A percentile compares a stretch with the other conserved stretches of the same genome.
phyloP scores from a whole-genome alignment of 2,113 vertebrate species.

The Laticauda laticaudata region DNA sequence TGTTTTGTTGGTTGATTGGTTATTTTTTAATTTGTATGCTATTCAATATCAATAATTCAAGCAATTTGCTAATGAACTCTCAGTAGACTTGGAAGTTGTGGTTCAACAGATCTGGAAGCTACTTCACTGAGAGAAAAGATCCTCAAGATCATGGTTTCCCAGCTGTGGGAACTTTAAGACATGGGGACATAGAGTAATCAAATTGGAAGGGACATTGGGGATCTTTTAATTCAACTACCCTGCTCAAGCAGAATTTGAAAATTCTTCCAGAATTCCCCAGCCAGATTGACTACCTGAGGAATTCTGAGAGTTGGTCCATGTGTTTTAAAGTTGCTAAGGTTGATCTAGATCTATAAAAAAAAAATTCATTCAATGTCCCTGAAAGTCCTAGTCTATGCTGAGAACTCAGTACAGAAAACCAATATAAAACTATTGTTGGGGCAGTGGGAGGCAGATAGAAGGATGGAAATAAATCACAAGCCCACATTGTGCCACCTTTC shows the following conservation, averaged over 20 bases:
- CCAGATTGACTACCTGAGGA: background rate
- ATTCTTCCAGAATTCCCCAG: background rate
- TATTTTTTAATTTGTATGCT: background rate
- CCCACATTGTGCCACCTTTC: background rate
- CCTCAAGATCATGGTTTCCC: background rate
- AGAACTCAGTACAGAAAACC: background rate
- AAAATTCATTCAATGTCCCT: background rate
- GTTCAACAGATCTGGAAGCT: background rate
- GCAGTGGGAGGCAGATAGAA: background rate
- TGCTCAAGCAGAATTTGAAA: background rate
- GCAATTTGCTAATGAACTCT: background rate
- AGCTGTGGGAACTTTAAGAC: background rate
- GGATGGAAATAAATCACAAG: background rate
- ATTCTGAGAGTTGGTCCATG: background rate
- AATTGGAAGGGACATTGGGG: background rate
- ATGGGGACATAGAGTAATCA: background rate
- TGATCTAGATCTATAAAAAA: background rate
- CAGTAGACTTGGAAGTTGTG: background rate
- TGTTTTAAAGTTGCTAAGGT: background rate
- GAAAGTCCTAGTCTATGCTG: background rate
- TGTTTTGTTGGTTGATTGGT: background rate
- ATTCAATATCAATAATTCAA: background rate
- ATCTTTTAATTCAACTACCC: background rate
- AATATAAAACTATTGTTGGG: background rate
- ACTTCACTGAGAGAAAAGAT: too few species aligned